Conservation (phyloP, 2,113 vertebrate genomes). For the Brienomyrus longianalis region DNA sequence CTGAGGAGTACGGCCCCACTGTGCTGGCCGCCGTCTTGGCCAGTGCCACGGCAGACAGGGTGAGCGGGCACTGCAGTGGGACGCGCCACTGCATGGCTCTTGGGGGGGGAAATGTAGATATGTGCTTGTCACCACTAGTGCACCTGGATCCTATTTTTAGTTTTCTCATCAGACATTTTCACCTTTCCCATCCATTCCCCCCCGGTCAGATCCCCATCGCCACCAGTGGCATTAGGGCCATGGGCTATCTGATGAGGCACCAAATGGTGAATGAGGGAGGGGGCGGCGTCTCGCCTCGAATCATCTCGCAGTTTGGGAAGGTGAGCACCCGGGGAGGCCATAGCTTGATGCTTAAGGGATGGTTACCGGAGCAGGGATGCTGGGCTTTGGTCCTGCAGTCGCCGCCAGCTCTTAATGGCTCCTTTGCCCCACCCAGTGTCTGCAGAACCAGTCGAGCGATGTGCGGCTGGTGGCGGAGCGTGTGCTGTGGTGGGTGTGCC, state of each 20-base stretch:
- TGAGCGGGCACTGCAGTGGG: slow-evolving; percentile 66
- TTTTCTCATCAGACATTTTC: neutral
- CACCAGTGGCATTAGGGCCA: slow-evolving; percentile 81
- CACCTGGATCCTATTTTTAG: neutral
- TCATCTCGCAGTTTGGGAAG: slow-evolving; percentile 84
- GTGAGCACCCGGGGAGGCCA: slow-evolving; percentile 47
- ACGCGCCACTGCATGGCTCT: neutral
- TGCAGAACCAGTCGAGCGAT: slow-evolving; percentile 96
- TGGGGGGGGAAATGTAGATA: neutral
- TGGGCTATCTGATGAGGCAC: slow-evolving; percentile 89
- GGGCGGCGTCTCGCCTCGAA: slow-evolving; percentile 63
- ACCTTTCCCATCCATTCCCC: neutral
- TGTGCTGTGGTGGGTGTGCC: slow-evolving; percentile 94
- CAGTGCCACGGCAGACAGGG: slow-evolving; percentile 83
- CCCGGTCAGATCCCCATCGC: slow-evolving; percentile 84
- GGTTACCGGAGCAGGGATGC: neutral
- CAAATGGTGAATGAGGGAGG: slow-evolving; percentile 65
- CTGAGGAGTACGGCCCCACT: slow-evolving; percentile 63
- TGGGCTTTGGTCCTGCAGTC: neutral
- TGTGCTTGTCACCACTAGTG: neutral
- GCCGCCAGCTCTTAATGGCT: neutral
- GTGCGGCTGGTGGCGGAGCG: slow-evolving; percentile 87
- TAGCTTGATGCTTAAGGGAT: neutral
- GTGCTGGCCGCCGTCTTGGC: slow-evolving; percentile 77
- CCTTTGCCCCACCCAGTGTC: slow-evolving; percentile 63